Conservation (phyloP, 35 echinoderm and acorn worm species). For the Lytechinus pictus region DNA sequence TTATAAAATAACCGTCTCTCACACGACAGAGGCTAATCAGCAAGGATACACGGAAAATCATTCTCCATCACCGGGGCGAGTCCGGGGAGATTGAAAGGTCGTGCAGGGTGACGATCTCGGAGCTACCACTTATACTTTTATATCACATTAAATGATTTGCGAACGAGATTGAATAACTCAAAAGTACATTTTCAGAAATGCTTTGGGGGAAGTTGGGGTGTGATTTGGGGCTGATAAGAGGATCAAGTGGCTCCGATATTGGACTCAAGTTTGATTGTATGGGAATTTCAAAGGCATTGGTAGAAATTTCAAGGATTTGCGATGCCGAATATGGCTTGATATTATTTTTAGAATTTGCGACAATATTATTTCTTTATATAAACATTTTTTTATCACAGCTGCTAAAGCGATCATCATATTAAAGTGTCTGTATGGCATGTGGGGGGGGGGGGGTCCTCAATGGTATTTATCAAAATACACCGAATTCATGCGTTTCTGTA, state of each 20-base stretch:
- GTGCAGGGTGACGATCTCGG: not conserved
- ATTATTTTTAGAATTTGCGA: not conserved
- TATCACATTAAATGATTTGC: constrained; percentile 20
- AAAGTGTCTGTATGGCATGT: too few species aligned
- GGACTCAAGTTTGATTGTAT: not conserved
- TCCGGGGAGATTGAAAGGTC: constrained; percentile 8
- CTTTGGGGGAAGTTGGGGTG: constrained; percentile 1
- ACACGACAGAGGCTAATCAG: not conserved
- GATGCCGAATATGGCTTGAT: not conserved
- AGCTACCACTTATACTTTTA: not conserved
- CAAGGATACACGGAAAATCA: not conserved
- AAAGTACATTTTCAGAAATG: constrained; percentile 6
- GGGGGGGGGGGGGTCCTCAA: too few species aligned
- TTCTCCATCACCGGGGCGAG: not conserved
- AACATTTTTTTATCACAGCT: not conserved
- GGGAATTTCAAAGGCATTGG: not conserved
- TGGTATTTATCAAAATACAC: too few species aligned
- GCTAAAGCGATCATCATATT: not conserved
- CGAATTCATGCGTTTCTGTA: too few species aligned
- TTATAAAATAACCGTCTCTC: not conserved
- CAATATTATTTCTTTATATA: not conserved
- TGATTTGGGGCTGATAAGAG: not conserved
- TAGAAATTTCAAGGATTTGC: not conserved
- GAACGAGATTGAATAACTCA: constrained; percentile 18
- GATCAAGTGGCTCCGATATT: not conserved